Percentiles rank a stretch among this genome's conserved stretches.
Evolutionary conservation across 37 sponge, comb jelly and placozoan genomes (phyloP).

Genomic region (Sycon ciliatum): DNA sequence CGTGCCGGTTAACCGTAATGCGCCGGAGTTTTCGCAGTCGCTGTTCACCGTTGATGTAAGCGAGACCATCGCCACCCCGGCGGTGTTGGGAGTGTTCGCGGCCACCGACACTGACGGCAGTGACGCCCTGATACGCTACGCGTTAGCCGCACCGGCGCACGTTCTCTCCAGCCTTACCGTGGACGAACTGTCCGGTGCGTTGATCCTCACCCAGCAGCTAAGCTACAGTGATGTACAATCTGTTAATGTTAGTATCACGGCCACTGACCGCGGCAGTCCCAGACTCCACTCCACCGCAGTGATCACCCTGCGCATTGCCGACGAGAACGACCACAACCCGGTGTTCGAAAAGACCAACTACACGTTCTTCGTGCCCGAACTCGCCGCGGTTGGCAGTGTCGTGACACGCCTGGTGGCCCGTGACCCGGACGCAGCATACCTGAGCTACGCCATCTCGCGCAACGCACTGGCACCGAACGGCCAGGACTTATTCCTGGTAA

Average conservation of each 20-base stretch:
- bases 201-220: slow-evolving; percentile 20
- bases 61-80: slow-evolving; percentile 31
- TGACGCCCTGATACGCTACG: slow-evolving; percentile 17
- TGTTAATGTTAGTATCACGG: slow-evolving; percentile 33
- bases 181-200: slow-evolving; percentile 22
- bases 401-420: slow-evolving; percentile 30
- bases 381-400: slow-evolving; percentile 29
- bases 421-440: slow-evolving; percentile 29
- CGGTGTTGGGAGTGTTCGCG: slow-evolving; percentile 18
- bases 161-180: slow-evolving; percentile 45
- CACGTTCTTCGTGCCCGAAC: slow-evolving; percentile 23
- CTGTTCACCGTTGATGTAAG: slow-evolving; percentile 25
- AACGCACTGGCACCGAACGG: slow-evolving; percentile 15
- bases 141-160: no score
- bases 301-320: slow-evolving; percentile 39
- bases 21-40: slow-evolving; percentile 39
- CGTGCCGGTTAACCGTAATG: slow-evolving; percentile 20
- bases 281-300: not conserved
- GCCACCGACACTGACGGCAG: slow-evolving; percentile 47
- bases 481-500: slow-evolving; percentile 19
- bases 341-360: slow-evolving; percentile 31
- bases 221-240: slow-evolving; percentile 25
- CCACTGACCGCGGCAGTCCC: slow-evolving; percentile 46
- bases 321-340: slow-evolving; percentile 46
- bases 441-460: slow-evolving; percentile 34